Evolutionary conservation across 2,888 invertebrate genomes (phyloP), one percentile per base, ranked within the genome.

Genomic region (Andricus quercusramuli): DNA sequence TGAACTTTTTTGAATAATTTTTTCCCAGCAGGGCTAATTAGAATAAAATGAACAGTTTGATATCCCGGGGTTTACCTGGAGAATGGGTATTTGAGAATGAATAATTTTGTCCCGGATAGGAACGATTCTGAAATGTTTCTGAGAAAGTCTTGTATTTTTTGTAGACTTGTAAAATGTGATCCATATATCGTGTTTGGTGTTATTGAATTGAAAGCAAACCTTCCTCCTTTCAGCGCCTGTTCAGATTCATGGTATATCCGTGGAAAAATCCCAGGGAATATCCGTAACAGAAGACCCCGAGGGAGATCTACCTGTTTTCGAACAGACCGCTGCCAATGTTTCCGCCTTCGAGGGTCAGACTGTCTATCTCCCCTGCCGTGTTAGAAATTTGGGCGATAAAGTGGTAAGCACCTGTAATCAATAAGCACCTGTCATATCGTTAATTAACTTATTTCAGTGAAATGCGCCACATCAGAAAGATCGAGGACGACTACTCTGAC

Each of bases 311-410:
- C 92, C 92, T n/a, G 83, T 90, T 79, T 92, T 92, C 85, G 90
- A 91, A 78, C 90, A 88, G 85, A 92, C 92, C 44, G 92, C 92
- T 25, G 87, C 89, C 62, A 92, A 92, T 83, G 92, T 92, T 82
- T 90, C 90, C 78, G 90, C 91, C 17, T 91, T 91, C 81, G 91
- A 91, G 76, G 92, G 92, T 9, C 92, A 92, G 70, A 91, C 92
- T n/a, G 92, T 90, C 74, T 92, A 92, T 80, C 87, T 92, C 80
- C 92, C 92, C 4, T 92, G 92, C 74, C 88, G 92, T 8, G 91
- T 92, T 62, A 87, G 90, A 81, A 91, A 90, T 83, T 87, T 92
- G 80, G 89, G 90, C 47, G 92, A 92, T 82, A 92, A 91, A 91
- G 90, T 91, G 86, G 92, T 92, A 85, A 92, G 92, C 74, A 56